Percentiles rank a stretch among this genome's conserved stretches.
These are phyloP conservation scores for Bombus superbus DNA, from an alignment of 1,140 invertebrate genomes.

Conservation along the genomic window DNA sequence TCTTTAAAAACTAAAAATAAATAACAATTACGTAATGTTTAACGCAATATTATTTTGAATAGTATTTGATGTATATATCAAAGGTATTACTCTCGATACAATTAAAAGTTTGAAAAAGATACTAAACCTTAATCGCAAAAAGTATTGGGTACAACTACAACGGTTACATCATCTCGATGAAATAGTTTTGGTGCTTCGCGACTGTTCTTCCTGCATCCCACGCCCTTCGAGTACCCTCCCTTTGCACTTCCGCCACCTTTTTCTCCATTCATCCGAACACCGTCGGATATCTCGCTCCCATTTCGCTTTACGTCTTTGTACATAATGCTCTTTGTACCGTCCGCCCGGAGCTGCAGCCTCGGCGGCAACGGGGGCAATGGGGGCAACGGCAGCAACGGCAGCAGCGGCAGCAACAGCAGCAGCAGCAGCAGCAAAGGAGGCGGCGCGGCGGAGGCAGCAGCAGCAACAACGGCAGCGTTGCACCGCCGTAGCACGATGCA, in stretches of 20 bases:
- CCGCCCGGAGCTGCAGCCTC: slow-evolving; percentile 58
- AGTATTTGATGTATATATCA: neutral
- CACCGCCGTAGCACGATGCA: slow-evolving; percentile 15
- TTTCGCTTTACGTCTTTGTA: slow-evolving; percentile 78
- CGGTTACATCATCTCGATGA: slow-evolving; percentile 1
- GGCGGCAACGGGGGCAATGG: slow-evolving; percentile 7
- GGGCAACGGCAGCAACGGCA: neutral
- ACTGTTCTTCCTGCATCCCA: slow-evolving; percentile 48
- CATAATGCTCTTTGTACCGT: slow-evolving; percentile 77
- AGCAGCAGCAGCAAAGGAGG: slow-evolving; percentile 40
- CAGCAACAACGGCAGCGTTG: slow-evolving; percentile 35
- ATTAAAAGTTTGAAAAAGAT: neutral
- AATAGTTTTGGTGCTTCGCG: slow-evolving; percentile 31
- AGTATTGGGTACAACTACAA: neutral
- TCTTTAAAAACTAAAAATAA: neutral
- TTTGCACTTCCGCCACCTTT: slow-evolving; percentile 44
- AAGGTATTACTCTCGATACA: too few relatives aligned
- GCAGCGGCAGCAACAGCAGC: slow-evolving; percentile 19
- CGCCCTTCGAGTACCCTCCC: slow-evolving; percentile 15
- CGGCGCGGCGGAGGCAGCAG: slow-evolving; percentile 30
- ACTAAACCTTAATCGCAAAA: neutral
- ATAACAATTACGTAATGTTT: neutral
- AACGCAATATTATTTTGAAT: neutral
- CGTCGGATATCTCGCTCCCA: slow-evolving; percentile 76
- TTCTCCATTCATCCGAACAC: slow-evolving; percentile 73